Evolutionary conservation across 2,888 invertebrate genomes (phyloP), one percentile per base, ranked within the genome.

Genomic region (Diachrysia chrysitis): DNA sequence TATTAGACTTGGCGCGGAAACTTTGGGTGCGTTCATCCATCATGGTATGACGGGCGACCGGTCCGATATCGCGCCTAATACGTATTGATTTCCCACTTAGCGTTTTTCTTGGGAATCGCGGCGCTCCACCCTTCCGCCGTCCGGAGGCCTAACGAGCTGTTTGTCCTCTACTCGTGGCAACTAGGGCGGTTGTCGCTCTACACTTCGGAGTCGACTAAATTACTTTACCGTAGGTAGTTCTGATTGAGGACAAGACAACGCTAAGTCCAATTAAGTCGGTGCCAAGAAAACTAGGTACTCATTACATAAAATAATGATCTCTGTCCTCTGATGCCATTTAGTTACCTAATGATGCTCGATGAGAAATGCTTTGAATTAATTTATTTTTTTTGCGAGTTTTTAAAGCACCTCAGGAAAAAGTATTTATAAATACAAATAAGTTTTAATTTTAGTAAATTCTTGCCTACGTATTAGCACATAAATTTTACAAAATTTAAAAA

Each of bases 81-180:
- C 92, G 93, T 95, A 95, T 95, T 95, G 95, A 95, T 95, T 95
- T 94, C 93, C 94, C 93, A 95, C 95, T 95, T 95, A 95, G 92
- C 94, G 93, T 91, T 94, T 94, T 95, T 94, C 93, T 95, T 94
- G 93, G 90, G 91, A 93, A 92, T 91, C 91, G 90, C 85, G 87
- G 89, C 90, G 92, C 92, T 94, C 93, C 95, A 94, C 95, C 95
- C 95, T 94, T 95, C 94, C 94, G 92, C 89, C 87, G 86, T 85
- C 85, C 87, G 89, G 86, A 88, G 89, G 87, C 87, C 90, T 95
- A 95, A 95, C 95, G 95, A 95, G 94, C 91, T 94, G 94, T 95
- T 95, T 95, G 95, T 95, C 93, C 93, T 93, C 92, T 90, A 92
- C 90, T 92, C 86, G 88, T 87, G 85, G 85, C 85, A 86, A 89